phyloP scores from a whole-genome alignment of 2,797 vertebrate genomes.

The Coranthus polyacanthus region DNA sequence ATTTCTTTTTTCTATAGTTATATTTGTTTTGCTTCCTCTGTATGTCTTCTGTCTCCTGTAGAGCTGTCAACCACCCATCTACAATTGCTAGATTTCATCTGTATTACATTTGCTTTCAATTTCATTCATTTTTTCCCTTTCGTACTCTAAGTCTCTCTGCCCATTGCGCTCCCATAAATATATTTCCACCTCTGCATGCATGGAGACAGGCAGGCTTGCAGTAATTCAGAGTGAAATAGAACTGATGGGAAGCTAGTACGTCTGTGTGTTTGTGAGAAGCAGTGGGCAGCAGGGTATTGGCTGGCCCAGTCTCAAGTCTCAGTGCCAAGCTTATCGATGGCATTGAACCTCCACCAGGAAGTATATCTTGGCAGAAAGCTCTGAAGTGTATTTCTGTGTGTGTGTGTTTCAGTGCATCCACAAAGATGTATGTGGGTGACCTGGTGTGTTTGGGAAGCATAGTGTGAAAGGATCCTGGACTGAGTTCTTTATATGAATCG shows the following conservation, averaged over 20 bases:
- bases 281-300: conserved; percentile 55
- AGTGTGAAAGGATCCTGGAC: conserved; percentile 44
- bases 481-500: too few species aligned
- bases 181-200: conserved; percentile 31
- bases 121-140: conserved; percentile 35
- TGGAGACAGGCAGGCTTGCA: conserved; percentile 37
- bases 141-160: conserved; percentile 23
- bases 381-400: conserved; percentile 21
- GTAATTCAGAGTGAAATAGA: conserved; percentile 24
- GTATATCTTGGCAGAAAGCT: conserved; percentile 58
- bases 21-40: not conserved
- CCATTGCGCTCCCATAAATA: conserved; percentile 29
- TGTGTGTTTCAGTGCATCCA: conserved; percentile 7
- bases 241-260: conserved; percentile 7
- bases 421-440: conserved; percentile 18
- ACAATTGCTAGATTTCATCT: conserved; percentile 35
- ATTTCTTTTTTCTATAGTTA: conserved; percentile 12
- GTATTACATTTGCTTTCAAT: conserved; percentile 43
- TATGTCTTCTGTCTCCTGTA: conserved; percentile 24
- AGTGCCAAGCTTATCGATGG: conserved; percentile 63
- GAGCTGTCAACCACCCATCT: conserved; percentile 39
- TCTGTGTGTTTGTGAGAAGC: conserved; percentile 26
- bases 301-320: conserved; percentile 48
- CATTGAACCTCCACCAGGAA: conserved; percentile 61
- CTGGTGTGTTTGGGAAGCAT: conserved; percentile 39